Base-by-base conservation (phyloP, 2,113 vertebrate species). In the Anas platyrhynchos region DNA sequence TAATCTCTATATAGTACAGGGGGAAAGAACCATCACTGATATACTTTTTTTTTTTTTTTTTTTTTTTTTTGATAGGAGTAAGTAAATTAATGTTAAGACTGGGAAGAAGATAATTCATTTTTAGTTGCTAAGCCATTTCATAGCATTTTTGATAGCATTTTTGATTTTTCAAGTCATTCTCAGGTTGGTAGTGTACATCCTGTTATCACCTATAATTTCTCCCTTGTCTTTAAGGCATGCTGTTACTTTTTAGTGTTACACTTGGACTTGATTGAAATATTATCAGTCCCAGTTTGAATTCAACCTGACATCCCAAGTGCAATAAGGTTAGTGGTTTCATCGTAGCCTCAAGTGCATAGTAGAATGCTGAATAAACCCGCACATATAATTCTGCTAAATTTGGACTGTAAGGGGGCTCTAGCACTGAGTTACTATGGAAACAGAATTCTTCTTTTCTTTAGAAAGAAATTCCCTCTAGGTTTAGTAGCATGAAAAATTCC, bases 351-450 rank as follows among this genome's bases (percentile, higher is more conserved):
- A 98, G 81, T 88, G 88, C 91, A 95, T 76, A 94, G 77, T 76
- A 96, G 55, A 96, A 86, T 95, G 88, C 94, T 95, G 86, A 97
- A 96, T 95, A 97, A 96, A 96, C 83, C 76, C n/a, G 11, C 97
- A 97, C 96, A 94, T 84, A 91, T 73, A 95, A 84, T 93, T 97
- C 93, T 97, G 91, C 97, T 98, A 98, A 98, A 98, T 98, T 97
- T 97, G 97, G 95, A 93, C 93, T 97, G 46, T 91, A 97, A 97
- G 91, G 96, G 93, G 93, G 95, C 96, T 83, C 91, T 96, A 96
- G 73, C 54, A 79, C 94, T 77, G 91, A 93, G 98, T 98, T 98
- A 92, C 98, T 97, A 98, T 98, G 97, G 97, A 96, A 98, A 98
- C 97, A 83, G 93, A 89, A 78, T 95, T 97, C 89, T 97, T 96